Base-by-base conservation (phyloP, 1,140 invertebrate species). In the Drosophila eugracilis region DNA sequence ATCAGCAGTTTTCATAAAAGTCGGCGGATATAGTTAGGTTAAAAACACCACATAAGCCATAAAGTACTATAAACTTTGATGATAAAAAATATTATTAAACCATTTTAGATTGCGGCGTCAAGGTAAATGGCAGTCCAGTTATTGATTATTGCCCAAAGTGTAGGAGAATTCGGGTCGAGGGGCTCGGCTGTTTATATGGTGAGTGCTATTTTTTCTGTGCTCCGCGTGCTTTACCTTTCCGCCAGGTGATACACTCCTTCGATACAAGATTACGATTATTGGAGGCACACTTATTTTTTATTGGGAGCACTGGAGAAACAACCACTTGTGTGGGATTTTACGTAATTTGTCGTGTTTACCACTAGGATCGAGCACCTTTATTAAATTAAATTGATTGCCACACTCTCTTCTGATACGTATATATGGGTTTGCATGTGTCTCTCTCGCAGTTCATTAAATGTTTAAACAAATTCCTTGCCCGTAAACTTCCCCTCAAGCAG, bases 101-200 rank as follows among this genome's bases (percentile, higher is more conserved):
- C n/a, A n/a, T n/a, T 49, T 34, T 34, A 57, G 62, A 71, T 71
- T 57, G 30, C 30, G 28, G 55, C 30, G 19, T 12, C 21, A 19
- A 72, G 39, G 47, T 45, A 39, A 39, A 36, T 55, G 48, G 52
- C 44, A 36, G 47, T 22, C 49, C 36, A 71, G 60, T 74, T 77
- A 85, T 85, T 79, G 81, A 85, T 85, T 85, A 66, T 79, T 86
- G 71, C 39, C 67, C 32, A 49, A 67, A 76, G n/a, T 32, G 14
- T 32, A 15, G 1, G 21, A 12, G 37, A 44, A 50, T 22, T 48
- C 49, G 41, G 26, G 49, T 32, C 21, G 47, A 53, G 42, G n/a
- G 63, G 58, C 48, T 48, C 44, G n/a, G 52, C 36, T 37, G 28
- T 22, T 37, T 72, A n/a, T 42, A 50, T 59, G 53, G 66, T 44